Base-by-base conservation (phyloP, 1,140 invertebrate genomes). In the Hyles euphorbiae region DNA sequence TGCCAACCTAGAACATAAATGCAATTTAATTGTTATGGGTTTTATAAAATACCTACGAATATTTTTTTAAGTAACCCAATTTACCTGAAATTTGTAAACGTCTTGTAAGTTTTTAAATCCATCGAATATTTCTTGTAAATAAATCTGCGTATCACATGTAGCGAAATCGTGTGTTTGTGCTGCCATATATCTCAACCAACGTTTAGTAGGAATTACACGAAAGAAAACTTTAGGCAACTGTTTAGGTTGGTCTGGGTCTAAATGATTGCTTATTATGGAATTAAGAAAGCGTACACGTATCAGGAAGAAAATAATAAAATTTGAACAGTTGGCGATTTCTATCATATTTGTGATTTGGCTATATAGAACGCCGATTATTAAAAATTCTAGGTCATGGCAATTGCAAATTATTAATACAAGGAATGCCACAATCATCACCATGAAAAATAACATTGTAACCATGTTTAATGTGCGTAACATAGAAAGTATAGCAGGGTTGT, bases 231-330 rank as follows among this genome's bases (percentile, higher is more conserved):
- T 44, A 8, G 34, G 34, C 32, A n/a, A 11, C 36, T 53, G 8
- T 4, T 44, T 7, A 4, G 34, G 10, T 50, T 53, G 50, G 6
- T 52, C 40, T 44, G 22, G 36, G 5, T 61, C 45, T 10, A 65
- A 55, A 60, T 77, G 62, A 47, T 78, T 77, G 3, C 43, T 59
- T 34, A 85, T 63, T 34, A 82, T 74, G 10, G 65, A 56, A 56
- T 80, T 85, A 7, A 85, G 63, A 34, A 77, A 75, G 3, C 71
- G 58, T 0, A 80, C 9, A 7, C 78, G 67, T 48, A 72, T 45
- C 33, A 66, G 64, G 40, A 81, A 85, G 61, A 71, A 76, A 40
- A 72, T 34, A 4, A 81, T 52, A 3, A 78, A 47, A 56, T 78
- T 81, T 3, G 72, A 69, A 45, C 72, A 78, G 8, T 54, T 56